These are phyloP conservation scores for Cheilosia pagana DNA, from an alignment of 2,888 invertebrate genomes.

Conservation along the genomic window DNA sequence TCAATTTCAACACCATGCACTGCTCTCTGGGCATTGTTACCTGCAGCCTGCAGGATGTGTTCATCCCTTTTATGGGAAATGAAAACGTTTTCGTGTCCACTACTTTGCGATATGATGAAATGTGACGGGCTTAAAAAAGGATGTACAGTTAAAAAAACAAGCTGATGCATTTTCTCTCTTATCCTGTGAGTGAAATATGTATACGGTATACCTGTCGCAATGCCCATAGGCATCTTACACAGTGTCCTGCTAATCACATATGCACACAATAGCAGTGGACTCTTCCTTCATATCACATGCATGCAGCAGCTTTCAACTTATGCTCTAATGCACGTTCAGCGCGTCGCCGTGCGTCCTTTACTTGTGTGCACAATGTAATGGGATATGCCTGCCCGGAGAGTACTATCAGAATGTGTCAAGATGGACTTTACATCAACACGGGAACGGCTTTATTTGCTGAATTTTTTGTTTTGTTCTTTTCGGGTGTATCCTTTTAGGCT, in stretches of 20 bases:
- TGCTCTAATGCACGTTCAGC: conserved; percentile 21
- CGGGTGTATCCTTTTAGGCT: conserved; percentile 3
- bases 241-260: conserved; percentile 49
- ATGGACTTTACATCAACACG: conserved; percentile 15
- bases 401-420: conserved; percentile 38
- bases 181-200: conserved; percentile 16
- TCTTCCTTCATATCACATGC: not conserved
- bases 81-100: conserved; percentile 27
- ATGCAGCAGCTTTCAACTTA: not conserved
- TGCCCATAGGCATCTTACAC: conserved; percentile 37
- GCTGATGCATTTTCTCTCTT: conserved; percentile 18
- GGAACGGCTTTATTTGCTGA: conserved; percentile 6
- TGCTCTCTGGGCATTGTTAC: not conserved
- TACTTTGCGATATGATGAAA: conserved; percentile 32
- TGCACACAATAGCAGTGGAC: conserved; percentile 34
- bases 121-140: conserved; percentile 2
- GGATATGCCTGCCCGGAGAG: not conserved
- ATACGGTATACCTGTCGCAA: conserved; percentile 30
- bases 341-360: not conserved
- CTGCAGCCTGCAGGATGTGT: conserved; percentile 15
- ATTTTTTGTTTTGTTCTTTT: conserved; percentile 11
- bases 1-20: conserved; percentile 21
- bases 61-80: conserved; percentile 10
- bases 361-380: not conserved
- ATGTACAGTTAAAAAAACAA: conserved; percentile 10